Evolutionary conservation across 1,140 invertebrate species (phyloP), one percentile per base, ranked within the genome.

Genomic region (Cotesia vestalis): DNA sequence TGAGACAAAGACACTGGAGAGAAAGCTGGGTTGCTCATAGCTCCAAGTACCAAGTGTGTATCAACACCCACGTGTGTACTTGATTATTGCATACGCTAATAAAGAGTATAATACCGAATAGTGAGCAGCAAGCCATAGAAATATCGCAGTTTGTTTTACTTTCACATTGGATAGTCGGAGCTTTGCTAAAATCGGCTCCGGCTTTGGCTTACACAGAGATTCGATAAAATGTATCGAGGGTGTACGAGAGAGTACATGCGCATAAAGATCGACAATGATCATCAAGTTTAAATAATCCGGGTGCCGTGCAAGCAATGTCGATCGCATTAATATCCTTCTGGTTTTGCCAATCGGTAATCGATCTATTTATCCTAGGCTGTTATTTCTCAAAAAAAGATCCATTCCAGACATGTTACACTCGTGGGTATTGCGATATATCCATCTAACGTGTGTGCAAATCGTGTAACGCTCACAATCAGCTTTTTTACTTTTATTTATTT

Each of bases 1-100:
- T 17, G 20, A 59, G 20, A 27, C 40, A 38, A 17, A 51, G 38
- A 20, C 6, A 36, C n/a, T 20, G 5, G 35, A 51, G 61, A 14
- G 36, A 63, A 63, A 36, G 14, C 5, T 60, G 27, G 36, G n/a
- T 62, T 5, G 12, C 9, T 12, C 6, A 12, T 9, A 27, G 27
- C 6, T 36, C 8, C 11, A 40, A 51, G 36, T 17, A 17, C 2
- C 14, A 51, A 17, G 35, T 36, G 46, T 12, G 40, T 64, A 20
- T 4, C 2, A n/a, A 38, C 14, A 36, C 62, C 27, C 62, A 35
- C 62, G 35, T 36, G 62, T 64, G 60, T 12, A n/a, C 59, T 27
- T 61, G 59, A 61, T 61, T 61, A 64, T 64, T 64, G 62, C 40
- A 64, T 64, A 64, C 38, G 62, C 51, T 64, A 64, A 64, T 64